These are phyloP conservation scores for Drosophila pachea DNA, from an alignment of 1,140 invertebrate species.

Conservation along the genomic window DNA sequence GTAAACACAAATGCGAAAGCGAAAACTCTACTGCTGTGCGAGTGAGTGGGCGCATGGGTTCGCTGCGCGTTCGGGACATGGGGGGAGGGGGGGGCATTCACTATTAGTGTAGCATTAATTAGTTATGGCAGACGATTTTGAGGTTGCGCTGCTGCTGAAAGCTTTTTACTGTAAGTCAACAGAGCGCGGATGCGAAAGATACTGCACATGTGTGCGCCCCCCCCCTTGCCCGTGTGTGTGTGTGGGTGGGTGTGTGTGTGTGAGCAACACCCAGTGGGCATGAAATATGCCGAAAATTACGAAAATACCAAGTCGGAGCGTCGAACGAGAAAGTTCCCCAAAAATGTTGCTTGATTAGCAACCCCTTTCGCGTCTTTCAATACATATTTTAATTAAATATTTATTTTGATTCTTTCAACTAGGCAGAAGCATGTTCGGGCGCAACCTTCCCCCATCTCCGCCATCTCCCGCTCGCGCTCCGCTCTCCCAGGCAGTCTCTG, in stretches of 20 bases:
- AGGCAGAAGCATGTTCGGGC: slow-evolving; percentile 38
- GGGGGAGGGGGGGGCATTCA: slow-evolving; percentile 28
- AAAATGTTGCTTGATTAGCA: slow-evolving; percentile 38
- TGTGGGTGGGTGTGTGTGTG: slow-evolving; percentile 1
- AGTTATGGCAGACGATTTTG: slow-evolving; percentile 79
- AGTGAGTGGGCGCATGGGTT: neutral
- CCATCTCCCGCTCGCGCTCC: too few relatives aligned
- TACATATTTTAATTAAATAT: slow-evolving; percentile 75
- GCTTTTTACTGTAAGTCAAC: slow-evolving; percentile 69
- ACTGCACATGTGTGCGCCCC: neutral
- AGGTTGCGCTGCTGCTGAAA: slow-evolving; percentile 73
- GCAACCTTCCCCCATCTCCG: too few relatives aligned
- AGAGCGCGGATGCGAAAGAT: slow-evolving; percentile 9
- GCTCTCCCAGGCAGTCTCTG: neutral
- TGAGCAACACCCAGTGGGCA: neutral
- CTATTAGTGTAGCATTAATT: slow-evolving; percentile 78
- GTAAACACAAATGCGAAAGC: slow-evolving; percentile 14
- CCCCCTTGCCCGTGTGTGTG: neutral
- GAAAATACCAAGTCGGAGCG: slow-evolving; percentile 9
- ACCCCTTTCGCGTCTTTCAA: slow-evolving; percentile 29
- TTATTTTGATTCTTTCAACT: slow-evolving; percentile 51
- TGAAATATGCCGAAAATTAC: slow-evolving; percentile 17
- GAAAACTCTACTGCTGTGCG: slow-evolving; percentile 3
- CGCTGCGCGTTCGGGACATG: neutral
- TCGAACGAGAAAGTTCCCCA: slow-evolving; percentile 13